phyloP scores from a whole-genome alignment of 2,888 invertebrate species.

The Anoplius nigerrimus region DNA sequence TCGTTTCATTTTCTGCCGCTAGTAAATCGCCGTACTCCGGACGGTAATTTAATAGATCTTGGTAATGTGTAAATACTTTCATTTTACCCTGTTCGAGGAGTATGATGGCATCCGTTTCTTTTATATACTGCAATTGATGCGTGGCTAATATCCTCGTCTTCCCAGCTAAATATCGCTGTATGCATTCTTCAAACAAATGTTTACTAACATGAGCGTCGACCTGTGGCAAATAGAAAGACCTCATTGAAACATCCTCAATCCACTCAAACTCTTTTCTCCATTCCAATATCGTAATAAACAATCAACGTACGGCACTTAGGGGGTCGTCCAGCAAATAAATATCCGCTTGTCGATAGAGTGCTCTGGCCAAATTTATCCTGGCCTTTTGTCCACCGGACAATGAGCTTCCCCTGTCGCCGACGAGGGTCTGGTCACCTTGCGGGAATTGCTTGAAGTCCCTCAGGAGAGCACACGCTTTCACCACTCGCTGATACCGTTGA shows the following conservation, averaged over 20 bases:
- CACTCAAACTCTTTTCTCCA: background rate
- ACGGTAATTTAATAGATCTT: constrained; percentile 60
- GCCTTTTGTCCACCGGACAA: constrained; percentile 86
- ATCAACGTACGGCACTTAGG: constrained; percentile 80
- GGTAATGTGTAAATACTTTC: constrained; percentile 59
- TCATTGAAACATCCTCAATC: background rate
- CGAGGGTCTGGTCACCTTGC: constrained; percentile 82
- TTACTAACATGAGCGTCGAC: constrained; percentile 86
- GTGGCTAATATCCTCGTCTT: constrained; percentile 87
- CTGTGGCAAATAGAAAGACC: constrained; percentile 33
- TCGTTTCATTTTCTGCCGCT: constrained; percentile 59
- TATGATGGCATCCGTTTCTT: constrained; percentile 72
- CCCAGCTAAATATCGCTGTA: constrained; percentile 80
- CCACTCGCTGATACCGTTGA: constrained; percentile 76
- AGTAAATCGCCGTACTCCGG: constrained; percentile 65
- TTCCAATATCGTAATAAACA: background rate
- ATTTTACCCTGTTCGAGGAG: constrained; percentile 68
- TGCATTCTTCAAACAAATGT: constrained; percentile 85
- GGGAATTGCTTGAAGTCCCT: constrained; percentile 80
- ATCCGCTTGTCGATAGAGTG: constrained; percentile 86
- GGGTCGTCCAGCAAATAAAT: constrained; percentile 90
- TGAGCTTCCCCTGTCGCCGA: constrained; percentile 84
- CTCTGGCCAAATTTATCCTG: constrained; percentile 85
- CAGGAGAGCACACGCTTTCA: constrained; percentile 73
- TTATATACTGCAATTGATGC: constrained; percentile 83